Conservation (phyloP, 2,888 invertebrate genomes). For the Tetragonula carbonaria region DNA sequence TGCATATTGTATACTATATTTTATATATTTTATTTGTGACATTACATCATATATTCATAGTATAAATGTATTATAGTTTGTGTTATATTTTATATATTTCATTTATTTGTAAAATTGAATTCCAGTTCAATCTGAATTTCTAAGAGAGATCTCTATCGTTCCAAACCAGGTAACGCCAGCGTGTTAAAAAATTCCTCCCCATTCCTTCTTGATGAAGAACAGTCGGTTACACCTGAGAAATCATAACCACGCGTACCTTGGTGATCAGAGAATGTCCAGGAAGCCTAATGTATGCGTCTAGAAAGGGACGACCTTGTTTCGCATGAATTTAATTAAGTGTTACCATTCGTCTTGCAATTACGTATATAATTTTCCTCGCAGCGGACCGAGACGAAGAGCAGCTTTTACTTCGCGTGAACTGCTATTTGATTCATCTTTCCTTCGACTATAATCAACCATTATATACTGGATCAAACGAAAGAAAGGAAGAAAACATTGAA, state of each 20-base stretch:
- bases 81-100: too few relatives aligned
- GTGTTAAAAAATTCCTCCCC: slow-evolving; percentile 1
- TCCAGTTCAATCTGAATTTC: not conserved
- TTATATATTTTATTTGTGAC: too few relatives aligned
- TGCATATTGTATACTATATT: too few relatives aligned
- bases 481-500: not conserved
- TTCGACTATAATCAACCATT: not conserved
- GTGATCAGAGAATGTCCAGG: not conserved
- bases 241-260: not conserved
- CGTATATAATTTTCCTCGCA: slow-evolving; percentile 14
- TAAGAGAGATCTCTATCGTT: not conserved
- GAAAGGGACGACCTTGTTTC: slow-evolving; percentile 63
- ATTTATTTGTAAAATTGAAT: not conserved
- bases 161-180: not conserved
- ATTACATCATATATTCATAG: too few relatives aligned
- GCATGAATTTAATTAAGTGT: slow-evolving; percentile 42
- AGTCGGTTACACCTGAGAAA: not conserved
- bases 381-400: not conserved
- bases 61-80: too few relatives aligned
- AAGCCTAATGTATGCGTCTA: not conserved
- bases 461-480: not conserved
- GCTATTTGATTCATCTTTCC: not conserved
- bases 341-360: slow-evolving; percentile 43
- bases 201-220: not conserved
- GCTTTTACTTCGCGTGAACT: not conserved